A percentile compares a stretch with the other conserved stretches of the same genome.
These are phyloP conservation scores for Bursaphelenchus okinawaensis DNA, from an alignment of 2,888 invertebrate species.

Conservation along the genomic window DNA sequence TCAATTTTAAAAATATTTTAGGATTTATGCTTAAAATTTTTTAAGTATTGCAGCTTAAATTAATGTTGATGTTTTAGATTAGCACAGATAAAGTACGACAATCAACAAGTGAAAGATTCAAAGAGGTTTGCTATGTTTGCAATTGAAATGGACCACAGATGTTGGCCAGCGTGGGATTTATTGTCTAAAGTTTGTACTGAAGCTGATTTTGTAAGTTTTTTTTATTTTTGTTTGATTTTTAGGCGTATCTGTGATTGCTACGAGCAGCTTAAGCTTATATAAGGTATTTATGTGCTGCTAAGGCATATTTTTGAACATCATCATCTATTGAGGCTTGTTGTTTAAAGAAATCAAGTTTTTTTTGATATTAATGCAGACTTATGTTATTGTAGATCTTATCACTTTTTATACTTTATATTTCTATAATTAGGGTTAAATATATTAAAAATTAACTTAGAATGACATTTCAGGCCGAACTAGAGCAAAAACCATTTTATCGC, in stretches of 20 bases:
- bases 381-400: too few species aligned
- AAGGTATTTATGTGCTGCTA: too few species aligned
- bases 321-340: too few species aligned
- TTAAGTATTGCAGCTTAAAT: conserved; percentile 55
- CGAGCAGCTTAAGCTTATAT: too few species aligned
- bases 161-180: conserved; percentile 94
- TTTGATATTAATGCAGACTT: too few species aligned
- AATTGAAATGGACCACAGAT: conserved; percentile 64
- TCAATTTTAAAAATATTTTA: too few species aligned
- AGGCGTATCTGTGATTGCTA: background rate
- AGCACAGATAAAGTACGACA: conserved; percentile 80
- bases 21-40: background rate
- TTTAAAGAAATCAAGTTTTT: too few species aligned
- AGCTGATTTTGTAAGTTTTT: conserved; percentile 11
- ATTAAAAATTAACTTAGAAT: background rate
- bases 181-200: conserved; percentile 71
- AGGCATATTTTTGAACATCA: too few species aligned
- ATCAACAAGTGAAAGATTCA: conserved; percentile 75
- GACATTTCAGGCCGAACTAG: conserved; percentile 20
- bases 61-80: too few species aligned
- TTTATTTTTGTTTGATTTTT: background rate
- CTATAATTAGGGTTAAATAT: too few species aligned
- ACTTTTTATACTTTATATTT: too few species aligned
- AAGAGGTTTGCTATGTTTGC: conserved; percentile 74
- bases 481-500: conserved; percentile 10